Base-by-base conservation (phyloP, 2,888 invertebrate genomes). In the Tryphoninae sp. region DNA sequence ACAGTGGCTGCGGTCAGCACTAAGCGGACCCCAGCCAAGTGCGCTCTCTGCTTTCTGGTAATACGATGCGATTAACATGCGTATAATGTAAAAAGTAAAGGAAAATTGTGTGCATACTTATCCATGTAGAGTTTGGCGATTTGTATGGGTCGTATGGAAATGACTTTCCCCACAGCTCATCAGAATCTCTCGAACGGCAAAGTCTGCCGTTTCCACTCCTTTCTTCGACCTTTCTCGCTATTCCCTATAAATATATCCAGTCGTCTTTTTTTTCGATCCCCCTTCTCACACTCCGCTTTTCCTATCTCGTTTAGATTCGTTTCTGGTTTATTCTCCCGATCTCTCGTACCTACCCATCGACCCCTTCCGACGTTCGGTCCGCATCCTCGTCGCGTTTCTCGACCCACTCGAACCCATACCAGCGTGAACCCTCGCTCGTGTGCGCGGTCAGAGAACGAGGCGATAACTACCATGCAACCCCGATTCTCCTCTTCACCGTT, bases 391-490 rank as follows among this genome's bases (percentile, higher is more conserved):
- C 61, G 59, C 26, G 22, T 45, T 22, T 45, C 69, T 59, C 69
- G 42, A 6, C 4, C 69, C 58, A 23, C 26, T 23, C 40, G 16
- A 19, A 55, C 68, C 26, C 4, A 23, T 42, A 7, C 22, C 23
- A 58, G 22, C 64, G 51, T n/a, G 23, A 53, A 76, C 65, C 71
- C 26, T 62, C 1, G 49, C 23, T 58, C 59, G 58, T 45, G 72
- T 45, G 51, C 11, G 26, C 23, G 69, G 55, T 69, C 42, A 42
- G 69, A 42, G 53, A 76, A 69, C 77, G 62, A 71, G 45, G 62
- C 77, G 79, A 80, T 68, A 65, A 75, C 69, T 75, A 69, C 69
- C 33, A 55, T 23, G 55, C 59, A 49, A 75, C 68, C 58, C 53
- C 68, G 26, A 26, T 53, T 11, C 7, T 53, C 40, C 53, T 33